phyloP scores from a whole-genome alignment of 2,113 vertebrate genomes.

The Manacus vitellinus region DNA sequence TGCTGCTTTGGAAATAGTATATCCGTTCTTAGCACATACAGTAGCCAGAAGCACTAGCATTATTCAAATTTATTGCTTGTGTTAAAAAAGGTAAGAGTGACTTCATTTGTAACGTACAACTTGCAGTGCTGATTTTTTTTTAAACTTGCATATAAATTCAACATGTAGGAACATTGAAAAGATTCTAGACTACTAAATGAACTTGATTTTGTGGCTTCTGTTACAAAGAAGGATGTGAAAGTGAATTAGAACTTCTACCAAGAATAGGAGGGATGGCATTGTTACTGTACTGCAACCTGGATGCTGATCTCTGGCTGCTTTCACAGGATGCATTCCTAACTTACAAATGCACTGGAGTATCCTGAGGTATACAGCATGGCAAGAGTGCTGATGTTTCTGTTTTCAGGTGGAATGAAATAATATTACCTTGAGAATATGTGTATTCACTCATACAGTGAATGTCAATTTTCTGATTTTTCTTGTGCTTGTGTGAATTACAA shows the following conservation, averaged over 20 bases:
- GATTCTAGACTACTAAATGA: background rate
- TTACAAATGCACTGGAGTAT: background rate
- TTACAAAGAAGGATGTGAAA: background rate
- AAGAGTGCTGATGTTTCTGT: background rate
- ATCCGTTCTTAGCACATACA: background rate
- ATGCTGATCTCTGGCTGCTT: background rate
- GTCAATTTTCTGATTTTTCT: background rate
- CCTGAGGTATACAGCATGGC: background rate
- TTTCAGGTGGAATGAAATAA: background rate
- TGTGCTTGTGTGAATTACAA: background rate
- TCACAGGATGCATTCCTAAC: background rate
- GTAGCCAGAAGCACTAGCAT: background rate
- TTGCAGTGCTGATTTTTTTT: background rate
- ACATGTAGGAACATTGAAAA: background rate
- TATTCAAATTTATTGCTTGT: background rate
- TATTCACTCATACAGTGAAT: background rate
- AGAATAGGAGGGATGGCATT: background rate
- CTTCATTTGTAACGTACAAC: background rate
- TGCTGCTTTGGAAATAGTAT: background rate
- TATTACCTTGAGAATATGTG: background rate
- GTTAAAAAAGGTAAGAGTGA: background rate
- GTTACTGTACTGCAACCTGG: background rate
- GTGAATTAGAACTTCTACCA: background rate
- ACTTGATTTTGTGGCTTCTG: background rate
- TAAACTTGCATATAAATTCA: background rate